Evolutionary conservation across 2,113 vertebrate genomes (phyloP).

Genomic region (Regulus satrapa): DNA sequence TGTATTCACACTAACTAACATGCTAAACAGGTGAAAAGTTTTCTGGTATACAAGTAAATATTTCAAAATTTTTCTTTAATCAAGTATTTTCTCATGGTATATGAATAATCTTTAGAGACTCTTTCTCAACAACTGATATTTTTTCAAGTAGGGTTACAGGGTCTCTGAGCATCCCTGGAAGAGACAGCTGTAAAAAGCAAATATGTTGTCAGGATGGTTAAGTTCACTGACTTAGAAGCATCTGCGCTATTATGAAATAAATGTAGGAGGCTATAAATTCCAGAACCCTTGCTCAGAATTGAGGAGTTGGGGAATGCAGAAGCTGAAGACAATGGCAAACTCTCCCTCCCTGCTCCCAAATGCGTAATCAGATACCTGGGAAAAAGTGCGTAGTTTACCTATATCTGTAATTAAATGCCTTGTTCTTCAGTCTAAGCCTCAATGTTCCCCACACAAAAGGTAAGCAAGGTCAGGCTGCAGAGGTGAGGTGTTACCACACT

Average conservation of each 20-base stretch:
- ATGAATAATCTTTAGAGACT: not conserved
- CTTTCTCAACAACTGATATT: not conserved
- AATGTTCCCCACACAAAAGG: not conserved
- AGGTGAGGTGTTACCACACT: not conserved
- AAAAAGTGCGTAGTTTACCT: not conserved
- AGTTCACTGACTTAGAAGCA: not conserved
- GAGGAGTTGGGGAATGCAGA: not conserved
- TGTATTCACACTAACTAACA: not conserved
- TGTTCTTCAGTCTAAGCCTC: not conserved
- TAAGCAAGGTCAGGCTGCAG: not conserved
- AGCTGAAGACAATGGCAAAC: not conserved
- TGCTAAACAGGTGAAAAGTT: not conserved
- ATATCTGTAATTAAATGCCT: not conserved
- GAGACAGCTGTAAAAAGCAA: not conserved
- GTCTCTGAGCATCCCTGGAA: not conserved
- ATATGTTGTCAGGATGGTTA: not conserved
- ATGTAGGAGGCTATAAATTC: not conserved
- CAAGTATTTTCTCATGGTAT: not conserved
- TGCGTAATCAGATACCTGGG: not conserved
- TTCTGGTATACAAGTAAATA: not conserved
- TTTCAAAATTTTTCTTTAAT: not conserved
- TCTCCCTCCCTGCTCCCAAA: not conserved
- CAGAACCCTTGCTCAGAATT: not conserved
- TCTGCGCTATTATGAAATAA: not conserved
- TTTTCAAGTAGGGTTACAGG: not conserved